These are phyloP conservation scores for Dasyornis broadbenti DNA, from an alignment of 2,113 vertebrate genomes.

Conservation along the genomic window DNA sequence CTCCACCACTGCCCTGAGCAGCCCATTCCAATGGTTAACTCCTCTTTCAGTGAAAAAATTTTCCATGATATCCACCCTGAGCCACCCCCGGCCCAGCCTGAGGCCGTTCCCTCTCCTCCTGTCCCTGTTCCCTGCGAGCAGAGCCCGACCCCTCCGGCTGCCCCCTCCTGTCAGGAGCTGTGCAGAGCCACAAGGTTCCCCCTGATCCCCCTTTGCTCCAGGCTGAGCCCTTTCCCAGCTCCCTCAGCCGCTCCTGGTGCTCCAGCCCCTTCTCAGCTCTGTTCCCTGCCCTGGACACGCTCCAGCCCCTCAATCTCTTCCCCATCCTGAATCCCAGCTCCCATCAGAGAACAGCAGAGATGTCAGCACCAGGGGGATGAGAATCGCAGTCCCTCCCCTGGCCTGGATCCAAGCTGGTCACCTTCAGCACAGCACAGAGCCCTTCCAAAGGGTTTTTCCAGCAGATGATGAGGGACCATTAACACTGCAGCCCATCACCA, in stretches of 20 bases:
- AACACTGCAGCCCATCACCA: not conserved
- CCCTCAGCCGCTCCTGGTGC: not conserved
- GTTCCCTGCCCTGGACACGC: rapidly evolving
- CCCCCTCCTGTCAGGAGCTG: not conserved
- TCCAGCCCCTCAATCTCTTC: not conserved
- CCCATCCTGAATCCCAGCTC: not conserved
- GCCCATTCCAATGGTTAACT: not conserved
- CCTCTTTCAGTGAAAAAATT: not conserved
- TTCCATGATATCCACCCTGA: rapidly evolving
- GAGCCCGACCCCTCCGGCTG: not conserved
- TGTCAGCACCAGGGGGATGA: not conserved
- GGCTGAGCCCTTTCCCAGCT: not conserved
- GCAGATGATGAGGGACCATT: not conserved
- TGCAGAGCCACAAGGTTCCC: not conserved
- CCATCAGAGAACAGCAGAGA: not conserved
- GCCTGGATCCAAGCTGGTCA: not conserved
- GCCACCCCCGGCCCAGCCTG: not conserved
- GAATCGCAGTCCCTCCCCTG: not conserved
- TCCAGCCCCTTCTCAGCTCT: not conserved
- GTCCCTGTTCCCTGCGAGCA: not conserved
- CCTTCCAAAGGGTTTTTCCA: not conserved
- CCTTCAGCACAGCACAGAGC: not conserved
- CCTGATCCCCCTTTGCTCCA: not conserved
- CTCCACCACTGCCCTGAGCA: not conserved
- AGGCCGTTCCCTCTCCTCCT: not conserved